phyloP scores from a whole-genome alignment of 2,797 vertebrate species.

The Podargus strigoides region DNA sequence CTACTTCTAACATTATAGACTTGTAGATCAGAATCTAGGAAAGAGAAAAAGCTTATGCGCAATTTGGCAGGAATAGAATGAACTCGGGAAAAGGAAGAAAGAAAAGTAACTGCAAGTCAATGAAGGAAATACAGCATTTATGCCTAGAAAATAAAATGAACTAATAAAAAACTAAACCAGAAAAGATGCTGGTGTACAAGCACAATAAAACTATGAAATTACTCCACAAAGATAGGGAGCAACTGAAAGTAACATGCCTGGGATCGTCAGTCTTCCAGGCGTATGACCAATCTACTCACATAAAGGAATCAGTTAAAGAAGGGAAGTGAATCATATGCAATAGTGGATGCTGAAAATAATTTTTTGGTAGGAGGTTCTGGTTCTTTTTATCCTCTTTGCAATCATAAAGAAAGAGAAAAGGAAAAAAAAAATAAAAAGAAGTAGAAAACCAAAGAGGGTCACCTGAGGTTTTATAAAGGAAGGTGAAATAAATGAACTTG shows the following conservation, averaged over 20 bases:
- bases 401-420: background rate
- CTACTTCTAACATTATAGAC: background rate
- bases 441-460: background rate
- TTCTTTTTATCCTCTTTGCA: background rate
- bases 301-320: background rate
- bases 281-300: background rate
- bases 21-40: background rate
- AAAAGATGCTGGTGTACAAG: background rate
- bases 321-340: background rate
- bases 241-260: rapidly evolving
- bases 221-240: background rate
- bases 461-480: background rate
- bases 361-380: background rate
- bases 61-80: background rate
- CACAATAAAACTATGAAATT: background rate
- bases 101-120: background rate
- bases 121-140: background rate
- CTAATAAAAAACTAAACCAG: background rate
- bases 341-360: background rate
- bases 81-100: background rate
- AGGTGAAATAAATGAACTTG: background rate
- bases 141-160: background rate
- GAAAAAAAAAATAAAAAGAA: background rate
- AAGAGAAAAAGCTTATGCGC: background rate
- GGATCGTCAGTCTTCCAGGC: background rate